phyloP scores from a whole-genome alignment of 2,113 vertebrate species.

The Dicerorhinus sumatrensis region DNA sequence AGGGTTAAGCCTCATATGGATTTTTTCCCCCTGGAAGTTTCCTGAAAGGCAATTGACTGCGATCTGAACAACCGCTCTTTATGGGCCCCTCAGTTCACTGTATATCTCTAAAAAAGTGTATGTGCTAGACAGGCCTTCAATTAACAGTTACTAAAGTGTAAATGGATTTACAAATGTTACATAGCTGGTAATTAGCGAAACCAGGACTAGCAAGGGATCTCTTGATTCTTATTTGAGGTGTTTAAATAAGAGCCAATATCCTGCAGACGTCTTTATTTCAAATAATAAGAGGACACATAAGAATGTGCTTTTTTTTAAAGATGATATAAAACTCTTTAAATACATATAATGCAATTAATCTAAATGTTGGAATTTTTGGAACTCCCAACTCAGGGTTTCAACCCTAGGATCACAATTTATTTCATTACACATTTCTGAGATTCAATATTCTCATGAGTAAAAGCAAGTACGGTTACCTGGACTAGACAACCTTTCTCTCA shows the following conservation, averaged over 20 bases:
- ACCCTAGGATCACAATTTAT: neutral
- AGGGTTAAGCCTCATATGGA: neutral
- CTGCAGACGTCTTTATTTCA: neutral
- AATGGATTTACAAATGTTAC: constrained; percentile 51
- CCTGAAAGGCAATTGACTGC: neutral
- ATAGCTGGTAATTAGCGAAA: constrained; percentile 44
- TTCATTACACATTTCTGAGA: neutral
- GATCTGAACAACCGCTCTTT: neutral
- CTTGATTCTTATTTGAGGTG: neutral
- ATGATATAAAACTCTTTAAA: neutral
- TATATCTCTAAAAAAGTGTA: neutral
- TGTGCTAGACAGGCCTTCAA: neutral
- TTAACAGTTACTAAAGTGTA: constrained; percentile 11
- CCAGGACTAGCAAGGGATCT: neutral
- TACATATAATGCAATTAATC: neutral
- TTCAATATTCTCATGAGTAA: neutral
- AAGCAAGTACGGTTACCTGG: neutral
- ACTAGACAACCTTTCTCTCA: neutral
- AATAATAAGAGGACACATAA: neutral
- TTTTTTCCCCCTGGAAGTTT: accelerated
- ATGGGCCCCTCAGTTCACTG: neutral
- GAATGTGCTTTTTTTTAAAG: neutral
- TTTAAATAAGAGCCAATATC: neutral
- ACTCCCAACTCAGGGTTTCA: neutral
- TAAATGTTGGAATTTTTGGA: neutral